A percentile compares a stretch with the other conserved stretches of the same genome.
phyloP scores from a whole-genome alignment of 2,888 invertebrate species.

The Pachydiplax longipennis region DNA sequence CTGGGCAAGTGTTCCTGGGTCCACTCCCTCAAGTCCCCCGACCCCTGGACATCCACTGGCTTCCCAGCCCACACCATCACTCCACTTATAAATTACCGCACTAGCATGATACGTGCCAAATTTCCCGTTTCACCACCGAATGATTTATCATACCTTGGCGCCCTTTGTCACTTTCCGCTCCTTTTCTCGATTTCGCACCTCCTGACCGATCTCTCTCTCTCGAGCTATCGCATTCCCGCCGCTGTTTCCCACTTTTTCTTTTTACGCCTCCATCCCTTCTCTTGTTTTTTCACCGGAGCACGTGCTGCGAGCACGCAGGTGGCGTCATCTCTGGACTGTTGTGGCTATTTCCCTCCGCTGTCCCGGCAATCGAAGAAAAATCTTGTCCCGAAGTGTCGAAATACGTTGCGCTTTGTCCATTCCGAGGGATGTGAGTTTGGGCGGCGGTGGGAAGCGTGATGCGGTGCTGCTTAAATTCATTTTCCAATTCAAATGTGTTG shows the following conservation, averaged over 20 bases:
- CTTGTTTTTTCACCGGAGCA: background rate
- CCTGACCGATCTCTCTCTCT: background rate
- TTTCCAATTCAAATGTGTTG: no score
- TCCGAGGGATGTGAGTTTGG: background rate
- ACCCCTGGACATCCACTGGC: background rate
- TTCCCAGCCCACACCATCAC: background rate
- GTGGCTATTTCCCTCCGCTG: background rate
- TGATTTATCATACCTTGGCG: background rate
- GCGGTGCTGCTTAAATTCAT: background rate
- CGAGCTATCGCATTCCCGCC: background rate
- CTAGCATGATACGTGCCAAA: background rate
- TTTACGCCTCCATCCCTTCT: background rate
- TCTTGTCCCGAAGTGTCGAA: background rate
- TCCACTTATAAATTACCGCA: background rate
- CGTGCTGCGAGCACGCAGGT: background rate
- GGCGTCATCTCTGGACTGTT: background rate
- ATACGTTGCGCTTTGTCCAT: background rate
- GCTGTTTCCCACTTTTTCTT: background rate
- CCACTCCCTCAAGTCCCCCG: background rate
- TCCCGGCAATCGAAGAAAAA: background rate
- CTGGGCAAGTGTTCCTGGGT: background rate
- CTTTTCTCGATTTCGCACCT: background rate
- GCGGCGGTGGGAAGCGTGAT: no score
- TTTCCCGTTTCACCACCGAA: background rate
- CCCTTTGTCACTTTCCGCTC: background rate